Evolutionary conservation across 2,888 invertebrate species (phyloP).

Genomic region (Dioctria linearis): DNA sequence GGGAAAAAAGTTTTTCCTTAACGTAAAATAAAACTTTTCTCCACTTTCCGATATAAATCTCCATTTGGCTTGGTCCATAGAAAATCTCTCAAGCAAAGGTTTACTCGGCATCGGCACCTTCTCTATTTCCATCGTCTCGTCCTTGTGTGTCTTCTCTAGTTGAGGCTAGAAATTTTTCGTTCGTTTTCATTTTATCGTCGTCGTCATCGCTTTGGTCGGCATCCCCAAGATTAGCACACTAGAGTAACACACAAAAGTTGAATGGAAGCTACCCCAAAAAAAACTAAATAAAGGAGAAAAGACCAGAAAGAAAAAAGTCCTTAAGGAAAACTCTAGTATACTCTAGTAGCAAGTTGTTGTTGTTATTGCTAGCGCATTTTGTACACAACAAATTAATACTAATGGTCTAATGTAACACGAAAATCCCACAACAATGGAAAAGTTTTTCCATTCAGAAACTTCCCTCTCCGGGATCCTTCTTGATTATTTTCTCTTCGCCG

Average conservation of each 20-base stretch:
- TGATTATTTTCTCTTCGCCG: background rate
- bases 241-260: conserved; percentile 22
- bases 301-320: background rate
- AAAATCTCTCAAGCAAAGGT: conserved; percentile 27
- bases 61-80: conserved; percentile 37
- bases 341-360: background rate
- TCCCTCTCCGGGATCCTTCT: background rate
- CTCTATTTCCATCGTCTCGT: background rate
- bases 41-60: conserved; percentile 56
- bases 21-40: conserved; percentile 55
- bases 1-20: conserved; percentile 48
- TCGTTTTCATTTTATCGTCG: conserved; percentile 33
- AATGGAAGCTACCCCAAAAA: background rate
- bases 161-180: background rate
- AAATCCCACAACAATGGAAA: conserved; percentile 59
- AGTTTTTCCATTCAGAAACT: conserved; percentile 55
- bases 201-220: conserved; percentile 39
- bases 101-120: conserved; percentile 4
- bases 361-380: conserved; percentile 35
- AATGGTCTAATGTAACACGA: conserved; percentile 60
- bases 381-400: conserved; percentile 60
- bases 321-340: conserved; percentile 20
- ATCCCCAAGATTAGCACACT: conserved; percentile 39
- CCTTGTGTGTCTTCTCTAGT: background rate
- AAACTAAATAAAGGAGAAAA: too few species aligned